These are phyloP conservation scores for Lacerta viridis DNA, from an alignment of 2,797 vertebrate species.

Conservation along the genomic window DNA sequence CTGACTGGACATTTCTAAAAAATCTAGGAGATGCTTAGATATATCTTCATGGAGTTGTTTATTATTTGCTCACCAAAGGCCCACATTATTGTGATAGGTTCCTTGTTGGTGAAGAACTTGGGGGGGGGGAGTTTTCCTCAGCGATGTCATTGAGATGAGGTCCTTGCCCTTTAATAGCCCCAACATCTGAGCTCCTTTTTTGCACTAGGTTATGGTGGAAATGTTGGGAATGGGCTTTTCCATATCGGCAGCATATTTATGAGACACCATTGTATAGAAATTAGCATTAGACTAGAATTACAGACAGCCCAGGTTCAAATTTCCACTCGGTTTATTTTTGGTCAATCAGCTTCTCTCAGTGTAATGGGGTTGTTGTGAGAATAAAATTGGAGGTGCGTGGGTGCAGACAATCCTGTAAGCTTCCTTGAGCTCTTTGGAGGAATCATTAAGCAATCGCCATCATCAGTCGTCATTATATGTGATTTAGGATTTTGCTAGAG, in stretches of 20 bases:
- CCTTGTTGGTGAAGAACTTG: not conserved
- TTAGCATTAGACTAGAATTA: not conserved
- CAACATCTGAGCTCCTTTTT: not conserved
- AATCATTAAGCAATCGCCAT: not conserved
- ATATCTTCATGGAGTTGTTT: not conserved
- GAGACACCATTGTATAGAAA: not conserved
- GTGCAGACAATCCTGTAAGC: too few species aligned
- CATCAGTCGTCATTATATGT: not conserved
- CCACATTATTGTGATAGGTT: not conserved
- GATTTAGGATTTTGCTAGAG: fast-evolving
- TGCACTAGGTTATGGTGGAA: not conserved
- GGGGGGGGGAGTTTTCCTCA: not conserved
- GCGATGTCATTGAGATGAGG: not conserved
- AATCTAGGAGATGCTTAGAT: not conserved
- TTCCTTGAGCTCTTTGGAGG: not conserved
- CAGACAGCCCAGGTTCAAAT: not conserved
- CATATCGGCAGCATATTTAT: too few species aligned
- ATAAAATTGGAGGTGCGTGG: too few species aligned
- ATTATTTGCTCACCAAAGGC: not conserved
- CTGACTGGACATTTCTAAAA: not conserved
- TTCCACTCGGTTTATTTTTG: not conserved
- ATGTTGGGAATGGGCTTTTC: not conserved
- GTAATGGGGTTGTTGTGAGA: not conserved
- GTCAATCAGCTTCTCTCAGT: not conserved
- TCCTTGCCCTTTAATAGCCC: not conserved